Conservation (phyloP, 2,113 vertebrate genomes). For the Glareola pratincola region DNA sequence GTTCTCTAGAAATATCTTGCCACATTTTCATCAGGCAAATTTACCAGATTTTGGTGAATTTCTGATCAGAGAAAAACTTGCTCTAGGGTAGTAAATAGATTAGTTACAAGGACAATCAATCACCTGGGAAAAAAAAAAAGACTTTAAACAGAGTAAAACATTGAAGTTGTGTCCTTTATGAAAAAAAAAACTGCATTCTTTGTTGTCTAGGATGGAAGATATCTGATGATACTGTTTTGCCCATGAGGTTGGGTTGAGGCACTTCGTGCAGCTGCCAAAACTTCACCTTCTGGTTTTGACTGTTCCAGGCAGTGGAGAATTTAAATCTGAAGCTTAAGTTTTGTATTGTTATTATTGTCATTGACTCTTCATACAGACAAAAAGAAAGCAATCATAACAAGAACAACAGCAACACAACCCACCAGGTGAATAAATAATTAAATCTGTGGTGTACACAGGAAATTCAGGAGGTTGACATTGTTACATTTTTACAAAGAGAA, state of each 20-base stretch:
- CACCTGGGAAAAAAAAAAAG: fast-evolving
- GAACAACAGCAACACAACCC: background rate
- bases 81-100: background rate
- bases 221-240: background rate
- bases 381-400: background rate
- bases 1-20: background rate
- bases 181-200: background rate
- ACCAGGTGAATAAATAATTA: background rate
- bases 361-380: background rate
- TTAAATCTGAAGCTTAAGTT: background rate
- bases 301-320: background rate
- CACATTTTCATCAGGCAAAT: background rate
- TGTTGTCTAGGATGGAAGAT: background rate
- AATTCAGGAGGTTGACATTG: background rate
- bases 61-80: background rate
- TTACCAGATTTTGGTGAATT: background rate
- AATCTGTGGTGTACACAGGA: background rate
- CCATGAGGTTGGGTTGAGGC: background rate
- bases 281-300: background rate
- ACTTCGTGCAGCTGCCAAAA: background rate
- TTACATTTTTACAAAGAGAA: background rate
- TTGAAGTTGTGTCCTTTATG: background rate
- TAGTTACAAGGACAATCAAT: background rate
- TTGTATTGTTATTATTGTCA: background rate
- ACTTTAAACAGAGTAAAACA: background rate